phyloP scores from a whole-genome alignment of 2,888 invertebrate genomes.

The Phymatocera aterrima region DNA sequence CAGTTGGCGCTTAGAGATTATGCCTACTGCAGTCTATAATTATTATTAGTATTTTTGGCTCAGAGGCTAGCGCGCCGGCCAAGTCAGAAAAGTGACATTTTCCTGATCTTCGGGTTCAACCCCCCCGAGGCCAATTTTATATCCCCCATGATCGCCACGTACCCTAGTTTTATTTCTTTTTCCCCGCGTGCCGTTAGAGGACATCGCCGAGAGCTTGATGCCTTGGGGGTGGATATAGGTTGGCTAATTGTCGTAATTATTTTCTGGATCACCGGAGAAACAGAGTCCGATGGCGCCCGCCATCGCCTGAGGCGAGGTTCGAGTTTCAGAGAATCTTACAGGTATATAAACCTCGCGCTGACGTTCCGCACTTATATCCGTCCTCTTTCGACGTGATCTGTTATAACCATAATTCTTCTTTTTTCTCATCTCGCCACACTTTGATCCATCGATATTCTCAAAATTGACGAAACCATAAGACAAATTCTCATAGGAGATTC shows the following conservation, averaged over 20 bases:
- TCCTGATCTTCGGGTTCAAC: conserved; percentile 2
- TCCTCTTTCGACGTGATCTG: neutral
- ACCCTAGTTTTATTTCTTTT: neutral
- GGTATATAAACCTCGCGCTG: conserved; percentile 24
- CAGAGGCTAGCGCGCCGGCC: conserved; percentile 3
- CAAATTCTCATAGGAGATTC: too few species aligned
- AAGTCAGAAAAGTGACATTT: conserved; percentile 43
- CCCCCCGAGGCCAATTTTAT: neutral
- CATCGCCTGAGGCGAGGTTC: conserved; percentile 41
- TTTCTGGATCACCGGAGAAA: conserved; percentile 43
- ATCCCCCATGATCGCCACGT: neutral
- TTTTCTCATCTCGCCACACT: conserved; percentile 1
- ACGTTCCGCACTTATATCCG: conserved; percentile 6
- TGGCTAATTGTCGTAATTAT: conserved; percentile 46
- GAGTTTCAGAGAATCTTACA: conserved; percentile 44
- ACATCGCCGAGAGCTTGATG: conserved; percentile 34
- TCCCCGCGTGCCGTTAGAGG: conserved; percentile 27
- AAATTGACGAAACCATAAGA: too few species aligned
- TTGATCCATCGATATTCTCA: neutral
- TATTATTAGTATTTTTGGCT: neutral
- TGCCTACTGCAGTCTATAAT: conserved; percentile 4
- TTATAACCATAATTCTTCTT: neutral
- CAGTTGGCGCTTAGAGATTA: neutral
- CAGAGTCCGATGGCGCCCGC: conserved; percentile 42
- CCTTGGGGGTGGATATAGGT: conserved; percentile 42